Evolutionary conservation across 2,888 invertebrate genomes (phyloP).

Genomic region (Temnothorax unifasciatus): DNA sequence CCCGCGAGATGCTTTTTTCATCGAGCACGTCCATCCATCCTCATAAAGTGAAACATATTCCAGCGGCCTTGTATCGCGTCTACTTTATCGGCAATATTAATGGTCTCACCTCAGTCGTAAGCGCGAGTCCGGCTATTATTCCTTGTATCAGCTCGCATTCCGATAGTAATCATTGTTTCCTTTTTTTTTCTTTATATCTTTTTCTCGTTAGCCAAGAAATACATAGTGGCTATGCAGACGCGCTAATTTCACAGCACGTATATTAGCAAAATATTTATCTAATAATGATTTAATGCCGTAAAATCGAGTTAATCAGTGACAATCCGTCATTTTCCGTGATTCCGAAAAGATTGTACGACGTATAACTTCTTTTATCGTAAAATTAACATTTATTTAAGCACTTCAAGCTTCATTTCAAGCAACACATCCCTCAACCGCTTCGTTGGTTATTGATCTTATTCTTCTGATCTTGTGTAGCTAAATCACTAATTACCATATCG

Average conservation of each 20-base stretch:
- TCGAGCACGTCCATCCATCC: conserved; percentile 63
- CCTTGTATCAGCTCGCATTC: conserved; percentile 48
- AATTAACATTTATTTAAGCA: not conserved
- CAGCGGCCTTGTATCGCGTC: conserved; percentile 71
- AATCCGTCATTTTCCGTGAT: not conserved
- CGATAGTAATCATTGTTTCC: conserved; percentile 62
- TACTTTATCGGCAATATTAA: conserved; percentile 79
- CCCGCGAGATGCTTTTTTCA: conserved; percentile 55
- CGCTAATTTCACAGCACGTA: not conserved
- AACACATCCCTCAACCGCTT: too few species aligned
- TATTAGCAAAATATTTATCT: conserved; percentile 19
- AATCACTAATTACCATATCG: not conserved
- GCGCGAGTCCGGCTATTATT: conserved; percentile 64
- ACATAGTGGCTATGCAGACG: not conserved
- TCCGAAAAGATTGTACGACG: not conserved
- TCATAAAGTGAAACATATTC: conserved; percentile 70
- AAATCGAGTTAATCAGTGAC: not conserved
- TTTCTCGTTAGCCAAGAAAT: conserved; percentile 15
- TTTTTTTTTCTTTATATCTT: conserved; percentile 17
- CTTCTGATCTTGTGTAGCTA: not conserved
- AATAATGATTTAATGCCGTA: not conserved
- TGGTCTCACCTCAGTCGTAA: conserved; percentile 63
- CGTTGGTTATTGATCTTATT: not conserved
- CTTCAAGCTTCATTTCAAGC: not conserved
- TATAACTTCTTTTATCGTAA: not conserved